A percentile compares a stretch with the other conserved stretches of the same genome.
Evolutionary conservation across 2,797 vertebrate species (phyloP).

Genomic region (Otus scops): DNA sequence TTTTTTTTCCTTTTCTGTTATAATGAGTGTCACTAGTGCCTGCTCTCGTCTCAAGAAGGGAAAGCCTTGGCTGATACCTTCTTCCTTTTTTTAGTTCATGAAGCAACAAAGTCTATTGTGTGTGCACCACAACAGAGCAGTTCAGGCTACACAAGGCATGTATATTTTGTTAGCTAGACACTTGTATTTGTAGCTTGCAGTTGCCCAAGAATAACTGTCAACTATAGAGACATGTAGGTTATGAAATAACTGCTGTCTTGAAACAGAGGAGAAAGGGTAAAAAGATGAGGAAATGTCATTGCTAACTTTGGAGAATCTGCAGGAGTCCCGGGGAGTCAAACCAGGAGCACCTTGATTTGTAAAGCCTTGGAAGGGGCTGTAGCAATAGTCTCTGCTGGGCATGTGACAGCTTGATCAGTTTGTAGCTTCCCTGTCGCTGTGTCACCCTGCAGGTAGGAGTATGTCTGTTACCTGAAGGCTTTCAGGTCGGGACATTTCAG

Average conservation of each 20-base stretch:
- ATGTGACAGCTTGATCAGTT: background rate
- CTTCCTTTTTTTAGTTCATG: background rate
- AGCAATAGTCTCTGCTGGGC: background rate
- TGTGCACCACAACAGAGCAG: background rate
- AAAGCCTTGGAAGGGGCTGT: background rate
- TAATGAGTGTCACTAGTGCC: background rate
- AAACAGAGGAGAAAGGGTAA: background rate
- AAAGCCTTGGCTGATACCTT: background rate
- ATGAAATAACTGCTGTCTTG: constrained; percentile 11
- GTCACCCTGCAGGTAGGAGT: background rate
- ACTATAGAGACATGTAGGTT: background rate
- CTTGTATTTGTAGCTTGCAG: background rate
- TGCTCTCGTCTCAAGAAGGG: background rate
- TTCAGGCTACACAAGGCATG: background rate
- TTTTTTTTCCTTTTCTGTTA: background rate
- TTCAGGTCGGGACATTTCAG: background rate
- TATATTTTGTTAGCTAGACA: background rate
- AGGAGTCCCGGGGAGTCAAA: background rate
- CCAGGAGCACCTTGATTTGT: background rate
- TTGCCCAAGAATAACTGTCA: constrained; percentile 8
- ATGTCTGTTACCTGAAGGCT: background rate
- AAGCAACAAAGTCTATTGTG: background rate
- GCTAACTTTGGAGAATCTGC: background rate
- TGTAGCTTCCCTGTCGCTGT: rapidly evolving
- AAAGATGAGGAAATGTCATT: background rate